phyloP scores from a whole-genome alignment of 2,888 invertebrate genomes.

The Prostheceraeus crozeri region DNA sequence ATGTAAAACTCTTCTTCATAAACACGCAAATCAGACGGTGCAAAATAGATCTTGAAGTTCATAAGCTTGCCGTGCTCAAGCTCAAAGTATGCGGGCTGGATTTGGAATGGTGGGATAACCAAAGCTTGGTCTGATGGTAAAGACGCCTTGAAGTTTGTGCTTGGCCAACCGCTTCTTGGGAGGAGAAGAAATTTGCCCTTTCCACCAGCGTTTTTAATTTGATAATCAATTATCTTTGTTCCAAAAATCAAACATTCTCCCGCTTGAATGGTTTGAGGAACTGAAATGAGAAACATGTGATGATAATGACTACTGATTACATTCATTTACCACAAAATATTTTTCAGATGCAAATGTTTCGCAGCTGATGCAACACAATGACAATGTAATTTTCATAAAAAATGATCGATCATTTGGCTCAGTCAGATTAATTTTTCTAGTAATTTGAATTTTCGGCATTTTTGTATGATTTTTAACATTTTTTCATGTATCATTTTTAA shows the following conservation, averaged over 20 bases:
- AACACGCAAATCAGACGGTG: slow-evolving; percentile 45
- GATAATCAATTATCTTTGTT: slow-evolving; percentile 47
- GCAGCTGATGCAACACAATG: too few species aligned
- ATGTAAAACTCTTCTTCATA: slow-evolving; percentile 50
- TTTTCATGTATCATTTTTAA: too few species aligned
- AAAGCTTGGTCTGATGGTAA: neutral
- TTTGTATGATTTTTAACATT: too few species aligned
- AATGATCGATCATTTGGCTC: too few species aligned
- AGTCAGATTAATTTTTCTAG: too few species aligned
- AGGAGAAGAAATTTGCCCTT: slow-evolving; percentile 53
- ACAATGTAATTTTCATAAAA: too few species aligned
- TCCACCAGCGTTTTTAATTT: slow-evolving; percentile 53
- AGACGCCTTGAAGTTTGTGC: slow-evolving; percentile 54
- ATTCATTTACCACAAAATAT: too few species aligned
- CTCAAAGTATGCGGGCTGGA: slow-evolving; percentile 53
- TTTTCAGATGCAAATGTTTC: too few species aligned
- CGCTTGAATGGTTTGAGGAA: slow-evolving; percentile 49
- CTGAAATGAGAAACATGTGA: too few species aligned
- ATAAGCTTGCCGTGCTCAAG: slow-evolving; percentile 46
- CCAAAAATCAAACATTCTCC: slow-evolving; percentile 55
- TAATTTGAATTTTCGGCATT: too few species aligned
- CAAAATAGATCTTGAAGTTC: slow-evolving; percentile 51
- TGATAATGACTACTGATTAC: too few species aligned
- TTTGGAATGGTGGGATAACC: slow-evolving; percentile 16
- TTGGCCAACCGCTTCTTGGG: slow-evolving; percentile 50